Base-by-base conservation (phyloP, 2,888 invertebrate species). In the Myathropa florea region DNA sequence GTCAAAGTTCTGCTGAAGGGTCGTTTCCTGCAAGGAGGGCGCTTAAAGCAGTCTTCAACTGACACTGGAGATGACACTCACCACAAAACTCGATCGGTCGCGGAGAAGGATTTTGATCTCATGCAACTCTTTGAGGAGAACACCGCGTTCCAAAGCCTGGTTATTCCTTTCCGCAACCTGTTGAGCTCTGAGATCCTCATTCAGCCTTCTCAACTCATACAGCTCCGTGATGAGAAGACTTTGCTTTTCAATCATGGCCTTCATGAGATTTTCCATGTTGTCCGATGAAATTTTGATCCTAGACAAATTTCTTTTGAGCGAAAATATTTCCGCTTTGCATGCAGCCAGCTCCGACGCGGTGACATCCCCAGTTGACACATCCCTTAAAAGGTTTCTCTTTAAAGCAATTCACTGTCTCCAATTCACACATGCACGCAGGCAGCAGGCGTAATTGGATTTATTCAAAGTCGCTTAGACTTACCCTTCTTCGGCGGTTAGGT, bases 171-270 rank as follows among this genome's bases (percentile, higher is more conserved):
- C 92, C 14, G 90, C 88, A 18, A 89, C 88, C 28, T 90, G 90
- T 70, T 91, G 90, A 0, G 83, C 83, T 46, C 90, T 89, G 4
- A 92, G 79, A 18, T 91, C 89, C 6, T 88, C 77, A 61, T 91
- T 91, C 14, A 88, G 83, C 12, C 88, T 85, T 23, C 91, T 91
- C 23, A 91, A 63, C 26, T 89, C 88, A 57, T 90, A 89, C 88
- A 92, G 88, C 75, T 92, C 91, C 46, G 87, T 84, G 1, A 91
- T 70, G 28, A 92, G 88, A 30, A 89, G 88, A 77, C 91, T 90
- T 76, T 92, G 92, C 36, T 91, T 92, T 3, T 89, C 88, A 36
- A 92, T 90, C 68, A 92, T 89, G 2, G 89, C 90, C 55, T 89
- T 89, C 71, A 92, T 89, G 18, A 92, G 78, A 33, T 90, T 88